Evolutionary conservation across 2,888 invertebrate species (phyloP), one percentile per base, ranked within the genome.

Genomic region (Hemithea aestivaria): DNA sequence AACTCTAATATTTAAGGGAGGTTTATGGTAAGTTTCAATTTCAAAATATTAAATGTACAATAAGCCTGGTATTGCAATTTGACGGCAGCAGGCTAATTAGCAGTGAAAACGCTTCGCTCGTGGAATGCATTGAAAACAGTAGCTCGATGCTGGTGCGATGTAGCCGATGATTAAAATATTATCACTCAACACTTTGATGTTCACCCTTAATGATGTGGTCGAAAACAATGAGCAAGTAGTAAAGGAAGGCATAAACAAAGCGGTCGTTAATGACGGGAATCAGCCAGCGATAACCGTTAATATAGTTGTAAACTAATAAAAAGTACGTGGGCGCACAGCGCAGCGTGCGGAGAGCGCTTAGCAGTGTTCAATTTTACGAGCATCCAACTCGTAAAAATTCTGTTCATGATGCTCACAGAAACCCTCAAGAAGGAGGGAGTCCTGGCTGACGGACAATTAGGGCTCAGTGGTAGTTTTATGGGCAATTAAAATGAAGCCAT

Each of bases 391-490:
- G 66, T 78, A 77, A 79, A 78, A 66, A 65, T 57, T 58, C 56
- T 50, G 56, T 56, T 63, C 54, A 52, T 60, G 60, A 57, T 53
- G 54, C 53, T 37, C 56, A 62, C 69, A 66, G 58, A 47, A 60
- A 62, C 55, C 56, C 51, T 62, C 45, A 38, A 60, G 58, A 58
- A 58, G 57, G 56, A 59, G 57, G 56, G 57, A 51, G 58, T 39
- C 39, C 59, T 60, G 58, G 54, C 49, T 55, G 58, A 48, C 44
- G 53, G 54, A 80, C 78, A 79, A 79, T 80, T 78, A 77, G 70
- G 60, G 56, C 69, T 73, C 74, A 72, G 75, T 79, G 58, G 68
- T 66, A 54, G 58, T 75, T 83, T 79, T 70, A 83, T 75, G 70
- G 66, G 62, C 63, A 65, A 64, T 79, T 73, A 81, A 82, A 75